Base-by-base conservation (phyloP, 2,113 vertebrate genomes). In the Platichthys flesus region DNA sequence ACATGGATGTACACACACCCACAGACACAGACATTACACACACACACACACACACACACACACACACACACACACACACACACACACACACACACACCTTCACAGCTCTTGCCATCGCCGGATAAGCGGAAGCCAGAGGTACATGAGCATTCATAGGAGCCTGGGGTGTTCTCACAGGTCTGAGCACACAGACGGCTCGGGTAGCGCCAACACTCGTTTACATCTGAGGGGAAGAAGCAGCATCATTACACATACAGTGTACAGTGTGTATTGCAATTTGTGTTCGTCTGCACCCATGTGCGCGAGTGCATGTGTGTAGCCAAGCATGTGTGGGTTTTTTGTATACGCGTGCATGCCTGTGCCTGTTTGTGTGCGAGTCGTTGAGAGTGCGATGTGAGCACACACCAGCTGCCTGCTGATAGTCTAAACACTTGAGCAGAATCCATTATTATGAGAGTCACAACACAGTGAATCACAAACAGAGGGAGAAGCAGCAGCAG, bases 171-270 rank as follows among this genome's bases (percentile, higher is more conserved):
- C 91, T 97, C 97, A 23, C 98, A 99, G 0, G 94, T 96, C 92
- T 99, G 97, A 79, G 98, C 97, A 92, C 98, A 99, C 68, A 99
- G 91, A 40, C 96, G 96, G 4, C 97, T 96, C 0, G 95, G 95
- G 65, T 97, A 97, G 13, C 92, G 93, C 97, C 97, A 97, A 90
- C 98, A 99, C 90, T 99, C 98, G 0, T 99, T 97, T 74, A 98
- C 90, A 59, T 99, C 98, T 99, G 84, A 81, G 52, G 64, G 61
- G 64, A 65, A 80, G 74, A 77, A 64, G 64, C 65, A 64, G 68
- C 4, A 75, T 86, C 82, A 78, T 72, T 70, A 70, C 21, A 76
- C 28, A 5, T 45, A 31, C n/a, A n/a, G n/a, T 37, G 68, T 20
- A 14, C 5, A 16, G 9, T 63, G 52, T 67, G 61, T 40, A 63